Conservation (phyloP, 2,888 invertebrate species). For the Macrophya annulata region DNA sequence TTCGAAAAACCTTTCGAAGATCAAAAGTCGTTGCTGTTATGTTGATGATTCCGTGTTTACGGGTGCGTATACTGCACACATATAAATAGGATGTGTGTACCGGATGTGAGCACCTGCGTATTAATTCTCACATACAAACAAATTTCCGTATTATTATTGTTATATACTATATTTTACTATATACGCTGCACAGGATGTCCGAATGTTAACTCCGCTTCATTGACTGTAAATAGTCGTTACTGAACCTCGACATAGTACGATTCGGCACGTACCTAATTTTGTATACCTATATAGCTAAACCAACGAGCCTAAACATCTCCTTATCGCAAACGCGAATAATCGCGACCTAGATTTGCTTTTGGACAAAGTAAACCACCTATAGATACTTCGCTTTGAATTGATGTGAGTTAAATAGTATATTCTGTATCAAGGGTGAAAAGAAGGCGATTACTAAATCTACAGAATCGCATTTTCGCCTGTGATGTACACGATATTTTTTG, state of each 20-base stretch:
- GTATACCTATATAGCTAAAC: background rate
- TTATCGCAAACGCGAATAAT: background rate
- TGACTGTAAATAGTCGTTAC: slow-evolving; percentile 37
- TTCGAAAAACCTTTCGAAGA: background rate
- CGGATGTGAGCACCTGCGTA: slow-evolving; percentile 40
- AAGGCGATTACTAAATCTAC: no score
- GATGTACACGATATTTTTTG: no score
- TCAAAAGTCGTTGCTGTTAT: background rate
- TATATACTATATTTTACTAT: background rate
- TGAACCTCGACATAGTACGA: background rate
- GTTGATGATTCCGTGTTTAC: background rate
- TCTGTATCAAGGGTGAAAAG: no score
- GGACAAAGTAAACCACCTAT: background rate
- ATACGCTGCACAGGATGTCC: slow-evolving; percentile 25
- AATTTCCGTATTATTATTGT: background rate
- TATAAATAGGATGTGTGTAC: background rate
- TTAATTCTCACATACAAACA: background rate
- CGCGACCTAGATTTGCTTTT: background rate
- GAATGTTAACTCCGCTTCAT: slow-evolving; percentile 38
- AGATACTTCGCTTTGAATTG: no score
- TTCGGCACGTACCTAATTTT: slow-evolving; percentile 27
- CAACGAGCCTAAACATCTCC: slow-evolving; percentile 1
- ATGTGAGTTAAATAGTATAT: no score
- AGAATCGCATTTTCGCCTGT: no score
- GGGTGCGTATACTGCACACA: background rate